Evolutionary conservation across 2,113 vertebrate genomes (phyloP).

Genomic region (Pseudorasbora parva): DNA sequence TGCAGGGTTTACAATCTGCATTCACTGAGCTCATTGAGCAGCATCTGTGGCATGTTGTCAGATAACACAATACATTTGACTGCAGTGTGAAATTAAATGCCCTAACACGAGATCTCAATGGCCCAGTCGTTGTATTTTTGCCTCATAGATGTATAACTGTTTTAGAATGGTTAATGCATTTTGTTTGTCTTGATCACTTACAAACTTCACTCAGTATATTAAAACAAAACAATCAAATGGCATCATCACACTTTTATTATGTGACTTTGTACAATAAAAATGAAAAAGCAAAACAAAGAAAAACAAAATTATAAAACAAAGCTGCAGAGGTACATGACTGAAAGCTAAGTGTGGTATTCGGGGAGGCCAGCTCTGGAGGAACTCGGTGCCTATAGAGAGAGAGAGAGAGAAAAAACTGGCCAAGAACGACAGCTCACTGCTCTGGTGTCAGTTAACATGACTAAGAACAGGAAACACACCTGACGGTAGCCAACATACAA

Average conservation of each 20-base stretch:
- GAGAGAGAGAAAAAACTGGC: neutral
- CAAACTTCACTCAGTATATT: neutral
- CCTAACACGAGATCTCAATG: neutral
- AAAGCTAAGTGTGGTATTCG: conserved; percentile 81
- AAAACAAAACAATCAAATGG: conserved; percentile 34
- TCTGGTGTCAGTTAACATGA: neutral
- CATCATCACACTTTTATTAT: conserved; percentile 95
- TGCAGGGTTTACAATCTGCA: neutral
- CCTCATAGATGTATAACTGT: too few relatives aligned
- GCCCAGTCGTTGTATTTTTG: neutral
- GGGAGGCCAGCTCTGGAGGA: conserved; percentile 69
- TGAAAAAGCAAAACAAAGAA: conserved; percentile 25
- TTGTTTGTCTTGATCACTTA: neutral
- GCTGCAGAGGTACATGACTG: conserved; percentile 86
- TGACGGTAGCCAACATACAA: neutral
- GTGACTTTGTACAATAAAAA: conserved; percentile 97
- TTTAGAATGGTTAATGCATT: neutral
- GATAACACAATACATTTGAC: neutral
- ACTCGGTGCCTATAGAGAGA: neutral
- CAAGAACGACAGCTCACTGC: conserved; percentile 11
- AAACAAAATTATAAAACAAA: conserved; percentile 50
- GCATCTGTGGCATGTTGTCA: neutral
- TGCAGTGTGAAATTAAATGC: neutral
- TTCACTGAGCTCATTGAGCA: neutral
- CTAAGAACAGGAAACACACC: neutral